Base-by-base conservation (phyloP, 2,113 vertebrate species). In the Alethe diademata region DNA sequence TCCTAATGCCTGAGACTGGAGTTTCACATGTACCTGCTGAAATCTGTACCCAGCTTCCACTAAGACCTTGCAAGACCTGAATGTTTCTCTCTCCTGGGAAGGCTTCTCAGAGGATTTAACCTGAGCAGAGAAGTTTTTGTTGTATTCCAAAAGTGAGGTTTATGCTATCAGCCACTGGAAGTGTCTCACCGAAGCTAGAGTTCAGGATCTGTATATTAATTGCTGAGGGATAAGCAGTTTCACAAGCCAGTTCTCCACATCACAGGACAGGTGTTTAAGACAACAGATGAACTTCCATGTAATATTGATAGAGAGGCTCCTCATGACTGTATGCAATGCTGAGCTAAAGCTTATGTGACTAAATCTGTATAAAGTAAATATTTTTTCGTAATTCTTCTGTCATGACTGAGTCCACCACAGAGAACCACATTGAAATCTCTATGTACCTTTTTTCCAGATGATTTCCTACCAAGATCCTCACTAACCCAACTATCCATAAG, bases 351-450 rank as follows among this genome's bases (percentile, higher is more conserved):
- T 61, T 26, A 12, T 7, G 2, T 50, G 10, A 70, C 28, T 62
- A 69, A 62, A 60, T 62, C 24, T 50, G 6, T 36, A 40, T 42
- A 17, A 81, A 31, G 7, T 43, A 92, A 87, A 60, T 3, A 18
- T 50, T 54, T 78, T 76, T 70, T 74, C 67, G 1, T n/a, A 86
- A 61, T 51, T 50, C 9, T 78, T 83, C 58, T 70, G 29, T 73
- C 78, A 62, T 24, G 14, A 54, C 43, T 67, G 58, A 83, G 33
- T 22, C 40, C 18, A 64, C 6, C 42, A 40, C 23, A 71, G 31
- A 60, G 17, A 67, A 67, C 14, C 6, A 28, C 0, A 0, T 6
- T 56, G 36, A 62, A 93, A 11, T 11, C 14, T 66, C 26, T 26
- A 11, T 43, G 3, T 38, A 47, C 33, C n/a, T 86, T 36, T 43